phyloP scores from a whole-genome alignment of 2,797 vertebrate genomes.

The Sciaenops ocellatus region DNA sequence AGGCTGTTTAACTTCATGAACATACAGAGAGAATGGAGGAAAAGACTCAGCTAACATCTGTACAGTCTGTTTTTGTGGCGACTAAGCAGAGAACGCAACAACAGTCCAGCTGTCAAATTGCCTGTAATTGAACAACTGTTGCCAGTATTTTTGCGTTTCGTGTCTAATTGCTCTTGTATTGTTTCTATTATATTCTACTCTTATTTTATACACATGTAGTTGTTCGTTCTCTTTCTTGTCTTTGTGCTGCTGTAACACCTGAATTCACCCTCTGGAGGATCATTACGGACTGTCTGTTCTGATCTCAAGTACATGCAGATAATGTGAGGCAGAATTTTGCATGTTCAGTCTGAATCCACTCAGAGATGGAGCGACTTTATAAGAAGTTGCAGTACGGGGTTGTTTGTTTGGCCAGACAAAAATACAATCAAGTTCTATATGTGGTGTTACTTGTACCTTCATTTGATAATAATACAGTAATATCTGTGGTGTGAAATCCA shows the following conservation, averaged over 20 bases:
- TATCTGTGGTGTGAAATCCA: neutral
- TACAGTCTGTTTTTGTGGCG: neutral
- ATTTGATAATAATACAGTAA: neutral
- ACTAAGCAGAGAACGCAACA: neutral
- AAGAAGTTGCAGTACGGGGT: neutral
- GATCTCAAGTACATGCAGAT: neutral
- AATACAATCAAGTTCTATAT: neutral
- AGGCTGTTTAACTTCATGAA: neutral
- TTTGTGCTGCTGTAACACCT: too few species aligned
- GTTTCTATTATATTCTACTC: too few species aligned
- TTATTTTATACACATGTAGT: too few species aligned
- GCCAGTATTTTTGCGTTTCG: too few species aligned
- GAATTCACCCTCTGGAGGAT: too few species aligned
- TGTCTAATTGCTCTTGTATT: too few species aligned
- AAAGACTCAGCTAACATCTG: neutral
- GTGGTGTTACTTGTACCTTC: neutral
- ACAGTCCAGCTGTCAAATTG: neutral
- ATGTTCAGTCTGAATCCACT: too few species aligned
- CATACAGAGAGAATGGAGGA: neutral
- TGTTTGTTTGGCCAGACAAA: neutral
- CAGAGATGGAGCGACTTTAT: too few species aligned
- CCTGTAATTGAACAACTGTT: too few species aligned
- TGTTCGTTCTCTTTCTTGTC: too few species aligned
- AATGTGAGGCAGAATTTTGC: neutral
- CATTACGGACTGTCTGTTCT: too few species aligned